Conservation (phyloP, 2,113 vertebrate genomes). For the Onychostruthus taczanowskii region DNA sequence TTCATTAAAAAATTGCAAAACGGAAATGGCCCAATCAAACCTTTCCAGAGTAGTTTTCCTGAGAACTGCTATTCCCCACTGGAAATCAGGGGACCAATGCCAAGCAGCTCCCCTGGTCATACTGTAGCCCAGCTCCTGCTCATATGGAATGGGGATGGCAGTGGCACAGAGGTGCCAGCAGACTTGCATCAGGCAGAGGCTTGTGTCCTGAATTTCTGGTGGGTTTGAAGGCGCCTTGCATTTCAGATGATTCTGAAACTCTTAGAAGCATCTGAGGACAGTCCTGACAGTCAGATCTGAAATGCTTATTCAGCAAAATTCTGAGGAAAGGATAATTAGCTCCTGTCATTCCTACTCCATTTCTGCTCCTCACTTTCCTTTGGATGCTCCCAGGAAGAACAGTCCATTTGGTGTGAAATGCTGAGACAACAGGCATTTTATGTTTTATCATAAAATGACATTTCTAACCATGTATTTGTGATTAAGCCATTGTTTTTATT, state of each 20-base stretch:
- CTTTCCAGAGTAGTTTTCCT: neutral
- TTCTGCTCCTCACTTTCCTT: neutral
- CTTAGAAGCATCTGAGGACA: neutral
- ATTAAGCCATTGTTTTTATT: conserved; percentile 65
- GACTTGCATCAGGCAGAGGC: neutral
- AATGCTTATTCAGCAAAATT: neutral
- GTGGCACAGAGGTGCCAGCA: neutral
- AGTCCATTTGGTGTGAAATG: conserved; percentile 19
- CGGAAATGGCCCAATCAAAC: neutral
- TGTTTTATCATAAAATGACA: conserved; percentile 48
- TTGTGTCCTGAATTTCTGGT: neutral
- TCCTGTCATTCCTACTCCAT: neutral
- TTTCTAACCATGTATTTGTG: conserved; percentile 54
- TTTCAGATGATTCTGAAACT: neutral
- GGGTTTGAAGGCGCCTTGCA: neutral
- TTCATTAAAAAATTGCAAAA: neutral
- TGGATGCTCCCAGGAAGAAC: neutral
- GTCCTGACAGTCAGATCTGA: neutral
- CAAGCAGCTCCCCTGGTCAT: neutral
- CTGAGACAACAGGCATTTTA: conserved; percentile 37
- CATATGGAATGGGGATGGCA: fast-evolving
- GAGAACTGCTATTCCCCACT: neutral
- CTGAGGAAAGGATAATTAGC: neutral
- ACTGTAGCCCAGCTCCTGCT: neutral
- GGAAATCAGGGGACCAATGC: neutral